phyloP scores from a whole-genome alignment of 1,140 invertebrate species.

The Adelges cooleyi region DNA sequence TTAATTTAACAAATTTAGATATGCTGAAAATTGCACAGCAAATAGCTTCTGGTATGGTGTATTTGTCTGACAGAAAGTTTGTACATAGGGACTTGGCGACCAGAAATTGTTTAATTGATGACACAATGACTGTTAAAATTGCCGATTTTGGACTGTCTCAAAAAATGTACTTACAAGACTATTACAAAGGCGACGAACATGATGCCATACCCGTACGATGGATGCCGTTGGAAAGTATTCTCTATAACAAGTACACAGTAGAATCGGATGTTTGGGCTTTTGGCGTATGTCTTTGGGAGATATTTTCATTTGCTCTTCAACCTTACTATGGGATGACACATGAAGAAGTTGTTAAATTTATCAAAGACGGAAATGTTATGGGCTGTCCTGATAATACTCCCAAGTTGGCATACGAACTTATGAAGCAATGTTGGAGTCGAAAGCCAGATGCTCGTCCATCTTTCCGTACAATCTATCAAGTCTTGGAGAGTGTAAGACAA shows the following conservation, averaged over 20 bases:
- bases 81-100: conserved; percentile 92
- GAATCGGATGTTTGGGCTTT: conserved; percentile 92
- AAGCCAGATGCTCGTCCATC: conserved; percentile 71
- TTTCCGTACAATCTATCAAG: conserved; percentile 62
- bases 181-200: conserved; percentile 84
- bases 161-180: conserved; percentile 83
- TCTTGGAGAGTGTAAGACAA: conserved; percentile 51
- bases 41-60: conserved; percentile 88
- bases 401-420: conserved; percentile 77
- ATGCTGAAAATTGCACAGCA: conserved; percentile 69
- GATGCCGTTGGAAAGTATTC: conserved; percentile 91
- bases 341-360: conserved; percentile 84
- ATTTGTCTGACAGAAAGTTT: conserved; percentile 87
- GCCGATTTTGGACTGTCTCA: conserved; percentile 90
- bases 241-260: conserved; percentile 87
- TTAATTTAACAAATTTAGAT: conserved; percentile 59
- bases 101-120: conserved; percentile 88
- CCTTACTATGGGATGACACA: conserved; percentile 92
- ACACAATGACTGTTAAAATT: conserved; percentile 90
- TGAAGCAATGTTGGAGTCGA: conserved; percentile 85
- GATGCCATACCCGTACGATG: conserved; percentile 87
- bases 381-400: conserved; percentile 82
- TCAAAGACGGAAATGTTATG: conserved; percentile 81
- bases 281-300: conserved; percentile 87
- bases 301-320: conserved; percentile 85